phyloP scores from a whole-genome alignment of 2,888 invertebrate genomes.

The Trachelus tabidus region DNA sequence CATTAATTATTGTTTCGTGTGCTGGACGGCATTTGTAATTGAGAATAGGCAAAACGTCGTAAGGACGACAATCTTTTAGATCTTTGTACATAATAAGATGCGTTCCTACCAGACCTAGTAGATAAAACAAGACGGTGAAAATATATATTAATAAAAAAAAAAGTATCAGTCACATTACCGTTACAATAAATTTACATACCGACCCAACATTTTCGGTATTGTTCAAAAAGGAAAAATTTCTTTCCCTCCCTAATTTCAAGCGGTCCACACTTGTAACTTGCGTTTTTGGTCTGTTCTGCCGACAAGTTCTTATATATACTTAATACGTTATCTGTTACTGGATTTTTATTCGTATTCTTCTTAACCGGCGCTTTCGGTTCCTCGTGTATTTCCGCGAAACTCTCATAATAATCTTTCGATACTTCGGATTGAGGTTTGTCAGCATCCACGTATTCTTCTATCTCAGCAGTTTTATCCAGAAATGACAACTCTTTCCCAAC shows the following conservation, averaged over 20 bases:
- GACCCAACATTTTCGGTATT: conserved; percentile 48
- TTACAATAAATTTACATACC: conserved; percentile 35
- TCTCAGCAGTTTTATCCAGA: conserved; percentile 20
- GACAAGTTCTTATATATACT: conserved; percentile 47
- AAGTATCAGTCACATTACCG: neutral
- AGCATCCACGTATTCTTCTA: conserved; percentile 40
- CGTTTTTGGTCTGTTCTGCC: conserved; percentile 39
- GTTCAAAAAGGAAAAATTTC: conserved; percentile 48
- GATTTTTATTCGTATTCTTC: conserved; percentile 2
- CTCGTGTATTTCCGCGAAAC: conserved; percentile 36
- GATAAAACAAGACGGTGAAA: neutral
- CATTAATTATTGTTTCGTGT: conserved; percentile 40
- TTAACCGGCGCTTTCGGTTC: neutral
- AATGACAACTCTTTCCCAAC: conserved; percentile 42
- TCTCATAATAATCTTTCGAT: conserved; percentile 44
- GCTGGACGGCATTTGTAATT: conserved; percentile 57
- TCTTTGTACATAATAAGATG: conserved; percentile 55
- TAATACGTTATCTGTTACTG: conserved; percentile 20
- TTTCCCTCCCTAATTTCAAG: conserved; percentile 39
- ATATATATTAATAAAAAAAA: neutral
- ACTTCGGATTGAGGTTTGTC: conserved; percentile 23
- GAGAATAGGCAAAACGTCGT: conserved; percentile 46
- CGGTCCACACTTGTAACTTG: conserved; percentile 48
- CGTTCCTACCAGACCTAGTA: conserved; percentile 48
- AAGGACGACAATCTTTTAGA: conserved; percentile 52